These are phyloP conservation scores for Proterorhinus semilunaris DNA, from an alignment of 2,113 vertebrate species.

Conservation along the genomic window DNA sequence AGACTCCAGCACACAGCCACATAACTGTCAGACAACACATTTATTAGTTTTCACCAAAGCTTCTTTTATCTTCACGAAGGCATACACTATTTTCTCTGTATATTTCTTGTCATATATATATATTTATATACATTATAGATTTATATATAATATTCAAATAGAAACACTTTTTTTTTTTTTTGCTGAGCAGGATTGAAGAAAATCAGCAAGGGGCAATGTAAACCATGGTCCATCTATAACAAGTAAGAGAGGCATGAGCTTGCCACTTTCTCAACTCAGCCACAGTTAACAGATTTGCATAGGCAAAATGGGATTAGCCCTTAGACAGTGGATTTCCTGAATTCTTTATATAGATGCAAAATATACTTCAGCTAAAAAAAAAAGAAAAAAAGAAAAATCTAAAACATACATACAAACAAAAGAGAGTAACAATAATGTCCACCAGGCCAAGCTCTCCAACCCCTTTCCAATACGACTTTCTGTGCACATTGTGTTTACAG, in stretches of 20 bases:
- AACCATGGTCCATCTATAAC: constrained; percentile 77
- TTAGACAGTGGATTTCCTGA: constrained; percentile 84
- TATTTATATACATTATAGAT: background rate
- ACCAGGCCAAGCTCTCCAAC: constrained; percentile 71
- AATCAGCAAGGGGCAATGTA: constrained; percentile 81
- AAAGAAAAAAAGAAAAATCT: constrained; percentile 74
- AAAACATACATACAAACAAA: constrained; percentile 66
- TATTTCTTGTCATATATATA: constrained; percentile 60
- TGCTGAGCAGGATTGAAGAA: constrained; percentile 76
- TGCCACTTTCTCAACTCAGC: constrained; percentile 60
- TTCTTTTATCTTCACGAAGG: constrained; percentile 74
- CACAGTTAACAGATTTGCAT: constrained; percentile 83
- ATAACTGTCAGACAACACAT: constrained; percentile 74
- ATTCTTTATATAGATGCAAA: constrained; percentile 79
- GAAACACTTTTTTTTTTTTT: constrained; percentile 71
- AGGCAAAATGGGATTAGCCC: constrained; percentile 85
- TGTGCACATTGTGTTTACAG: constrained; percentile 81
- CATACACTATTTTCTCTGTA: constrained; percentile 75
- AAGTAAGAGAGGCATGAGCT: constrained; percentile 61
- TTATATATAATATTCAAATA: constrained; percentile 61
- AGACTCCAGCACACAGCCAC: constrained; percentile 71
- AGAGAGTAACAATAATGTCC: constrained; percentile 43
- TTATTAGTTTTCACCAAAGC: constrained; percentile 74
- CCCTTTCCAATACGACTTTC: constrained; percentile 68
- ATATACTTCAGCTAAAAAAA: constrained; percentile 75